Conservation (phyloP, 1,140 invertebrate genomes). For the Linepithema humile region DNA sequence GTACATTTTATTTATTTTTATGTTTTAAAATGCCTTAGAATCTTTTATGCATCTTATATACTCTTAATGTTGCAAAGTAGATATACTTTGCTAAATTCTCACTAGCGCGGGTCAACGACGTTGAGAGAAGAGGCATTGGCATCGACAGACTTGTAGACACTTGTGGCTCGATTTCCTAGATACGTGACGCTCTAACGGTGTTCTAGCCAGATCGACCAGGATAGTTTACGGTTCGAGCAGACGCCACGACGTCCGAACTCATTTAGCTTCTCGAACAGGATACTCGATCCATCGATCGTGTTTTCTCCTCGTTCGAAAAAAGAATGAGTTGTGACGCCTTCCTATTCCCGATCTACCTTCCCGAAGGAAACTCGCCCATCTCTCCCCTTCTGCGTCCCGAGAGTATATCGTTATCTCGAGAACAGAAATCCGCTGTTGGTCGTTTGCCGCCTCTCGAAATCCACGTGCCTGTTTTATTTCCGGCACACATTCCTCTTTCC, state of each 20-base stretch:
- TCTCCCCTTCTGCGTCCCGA: constrained; percentile 33
- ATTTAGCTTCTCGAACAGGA: constrained; percentile 60
- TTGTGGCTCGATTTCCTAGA: constrained; percentile 50
- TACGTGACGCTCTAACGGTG: constrained; percentile 36
- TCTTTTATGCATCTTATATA: too few species aligned
- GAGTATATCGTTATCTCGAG: constrained; percentile 63
- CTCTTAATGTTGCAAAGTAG: too few species aligned
- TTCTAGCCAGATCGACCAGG: not conserved
- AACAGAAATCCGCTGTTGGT: constrained; percentile 52
- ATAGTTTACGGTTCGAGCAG: constrained; percentile 57
- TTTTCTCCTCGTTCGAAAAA: constrained; percentile 49
- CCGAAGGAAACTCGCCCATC: constrained; percentile 9
- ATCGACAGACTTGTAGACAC: constrained; percentile 35
- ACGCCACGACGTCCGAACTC: constrained; percentile 28
- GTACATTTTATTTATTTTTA: not conserved
- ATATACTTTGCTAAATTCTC: not conserved
- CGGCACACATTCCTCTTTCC: not conserved
- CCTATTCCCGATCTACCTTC: constrained; percentile 26
- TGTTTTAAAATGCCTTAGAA: too few species aligned
- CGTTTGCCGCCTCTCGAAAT: constrained; percentile 39
- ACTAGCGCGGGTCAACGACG: not conserved
- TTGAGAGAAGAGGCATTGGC: not conserved
- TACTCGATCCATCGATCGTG: constrained; percentile 61
- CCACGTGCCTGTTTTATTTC: constrained; percentile 48
- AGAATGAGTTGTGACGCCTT: constrained; percentile 19